These are phyloP conservation scores for Catocala nupta DNA, from an alignment of 2,888 invertebrate species.

Conservation along the genomic window DNA sequence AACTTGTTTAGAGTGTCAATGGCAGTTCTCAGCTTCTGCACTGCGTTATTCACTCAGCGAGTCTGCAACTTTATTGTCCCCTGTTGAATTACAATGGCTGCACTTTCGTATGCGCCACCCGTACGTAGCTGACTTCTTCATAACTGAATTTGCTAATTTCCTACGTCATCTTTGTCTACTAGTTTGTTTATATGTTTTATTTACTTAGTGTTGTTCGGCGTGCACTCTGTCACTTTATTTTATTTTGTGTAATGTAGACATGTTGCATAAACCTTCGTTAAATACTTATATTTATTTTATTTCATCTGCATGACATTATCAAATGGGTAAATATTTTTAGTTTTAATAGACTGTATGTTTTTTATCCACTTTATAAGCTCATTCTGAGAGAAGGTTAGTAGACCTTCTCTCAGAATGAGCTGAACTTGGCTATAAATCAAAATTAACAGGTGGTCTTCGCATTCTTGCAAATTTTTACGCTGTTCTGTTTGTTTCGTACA, in stretches of 20 bases:
- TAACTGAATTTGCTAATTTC: constrained; percentile 48
- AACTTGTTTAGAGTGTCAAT: constrained; percentile 72
- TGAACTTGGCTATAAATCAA: too few relatives aligned
- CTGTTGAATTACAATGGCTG: constrained; percentile 61
- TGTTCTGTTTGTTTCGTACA: too few relatives aligned
- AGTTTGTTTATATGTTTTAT: constrained; percentile 28
- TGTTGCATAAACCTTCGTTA: not conserved
- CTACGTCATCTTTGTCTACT: constrained; percentile 31
- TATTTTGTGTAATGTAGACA: not conserved
- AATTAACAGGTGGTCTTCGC: too few relatives aligned
- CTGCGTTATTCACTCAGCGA: constrained; percentile 60
- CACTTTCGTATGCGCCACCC: constrained; percentile 53
- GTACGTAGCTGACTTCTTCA: constrained; percentile 33
- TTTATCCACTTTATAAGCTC: too few relatives aligned
- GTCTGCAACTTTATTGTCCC: constrained; percentile 59
- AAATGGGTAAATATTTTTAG: too few relatives aligned
- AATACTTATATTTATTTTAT: not conserved
- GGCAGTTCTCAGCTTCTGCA: constrained; percentile 59
- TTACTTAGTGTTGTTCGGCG: constrained; percentile 22
- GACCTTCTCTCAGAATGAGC: too few relatives aligned
- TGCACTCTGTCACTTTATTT: constrained; percentile 8
- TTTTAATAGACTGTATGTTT: too few relatives aligned
- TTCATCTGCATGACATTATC: not conserved
- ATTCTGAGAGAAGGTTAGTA: too few relatives aligned
- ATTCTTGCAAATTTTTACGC: too few relatives aligned